These are phyloP conservation scores for Chalcis sispes DNA, from an alignment of 2,888 invertebrate species.

Conservation along the genomic window DNA sequence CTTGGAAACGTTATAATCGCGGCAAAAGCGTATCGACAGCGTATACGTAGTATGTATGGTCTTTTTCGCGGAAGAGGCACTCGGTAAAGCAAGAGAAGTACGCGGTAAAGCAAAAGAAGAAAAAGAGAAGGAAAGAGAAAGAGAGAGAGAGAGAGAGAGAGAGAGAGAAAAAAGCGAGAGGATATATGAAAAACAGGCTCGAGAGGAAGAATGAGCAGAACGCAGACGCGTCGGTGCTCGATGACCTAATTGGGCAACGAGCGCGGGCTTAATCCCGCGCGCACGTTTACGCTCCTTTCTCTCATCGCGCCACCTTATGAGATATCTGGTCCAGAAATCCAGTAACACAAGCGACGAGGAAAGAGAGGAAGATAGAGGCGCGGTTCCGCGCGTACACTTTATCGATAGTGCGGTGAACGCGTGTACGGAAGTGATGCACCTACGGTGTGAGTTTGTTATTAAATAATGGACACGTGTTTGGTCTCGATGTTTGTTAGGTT, in stretches of 20 bases:
- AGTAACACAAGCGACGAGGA: constrained; percentile 50
- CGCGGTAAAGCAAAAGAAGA: too few species aligned
- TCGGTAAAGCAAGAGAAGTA: too few species aligned
- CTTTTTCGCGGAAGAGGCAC: too few species aligned
- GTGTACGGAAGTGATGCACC: neutral
- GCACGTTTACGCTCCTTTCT: constrained; percentile 68
- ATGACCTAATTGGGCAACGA: constrained; percentile 69
- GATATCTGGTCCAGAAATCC: constrained; percentile 62
- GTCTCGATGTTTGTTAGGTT: too few species aligned
- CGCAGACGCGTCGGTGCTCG: constrained; percentile 61
- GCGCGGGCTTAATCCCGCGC: constrained; percentile 20
- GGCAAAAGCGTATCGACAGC: neutral
- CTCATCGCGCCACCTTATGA: constrained; percentile 56
- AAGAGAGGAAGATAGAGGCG: too few species aligned
- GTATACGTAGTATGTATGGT: too few species aligned
- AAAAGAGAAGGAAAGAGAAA: too few species aligned
- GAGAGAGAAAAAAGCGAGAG: constrained; percentile 25
- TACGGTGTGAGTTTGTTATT: too few species aligned
- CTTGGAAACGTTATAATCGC: too few species aligned
- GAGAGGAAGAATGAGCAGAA: constrained; percentile 45
- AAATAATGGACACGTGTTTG: too few species aligned
- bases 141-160: too few species aligned
- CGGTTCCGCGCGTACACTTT: constrained; percentile 12
- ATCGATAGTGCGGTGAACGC: neutral
- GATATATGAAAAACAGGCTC: constrained; percentile 23